A percentile compares a stretch with the other conserved stretches of the same genome.
Conservation (phyloP, 2,113 vertebrate species). For the Tor tambroides region DNA sequence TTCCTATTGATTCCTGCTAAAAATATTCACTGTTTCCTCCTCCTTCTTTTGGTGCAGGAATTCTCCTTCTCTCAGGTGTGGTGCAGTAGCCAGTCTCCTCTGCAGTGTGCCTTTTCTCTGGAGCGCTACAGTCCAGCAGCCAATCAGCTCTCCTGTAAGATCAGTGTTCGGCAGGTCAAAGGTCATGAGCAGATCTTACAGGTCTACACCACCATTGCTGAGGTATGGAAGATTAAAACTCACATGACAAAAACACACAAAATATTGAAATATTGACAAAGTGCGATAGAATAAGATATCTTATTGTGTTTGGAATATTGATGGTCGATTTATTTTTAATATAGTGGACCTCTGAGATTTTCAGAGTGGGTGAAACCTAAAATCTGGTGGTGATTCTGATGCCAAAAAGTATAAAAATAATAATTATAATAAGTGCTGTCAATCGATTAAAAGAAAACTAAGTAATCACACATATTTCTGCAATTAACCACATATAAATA, state of each 20-base stretch:
- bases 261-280: neutral
- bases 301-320: neutral
- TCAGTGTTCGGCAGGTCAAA: slow-evolving; percentile 89
- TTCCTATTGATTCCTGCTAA: neutral
- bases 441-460: too few relatives aligned
- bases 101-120: slow-evolving; percentile 95
- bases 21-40: neutral
- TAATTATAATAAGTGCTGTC: too few relatives aligned
- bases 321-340: neutral
- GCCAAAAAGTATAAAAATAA: too few relatives aligned
- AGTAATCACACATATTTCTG: too few relatives aligned
- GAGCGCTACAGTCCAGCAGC: slow-evolving; percentile 91
- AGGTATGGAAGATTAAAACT: slow-evolving; percentile 75
- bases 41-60: slow-evolving; percentile 76
- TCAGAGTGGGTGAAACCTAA: neutral
- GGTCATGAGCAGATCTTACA: slow-evolving; percentile 78
- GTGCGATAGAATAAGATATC: neutral
- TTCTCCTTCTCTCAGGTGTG: slow-evolving; percentile 94
- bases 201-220: slow-evolving; percentile 89
- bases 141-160: slow-evolving; percentile 91
- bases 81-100: slow-evolving; percentile 88
- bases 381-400: neutral
- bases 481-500: too few relatives aligned
- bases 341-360: neutral
- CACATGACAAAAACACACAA: neutral